Evolutionary conservation across 2,888 invertebrate species (phyloP).

Genomic region (Tanypteryx hageni): DNA sequence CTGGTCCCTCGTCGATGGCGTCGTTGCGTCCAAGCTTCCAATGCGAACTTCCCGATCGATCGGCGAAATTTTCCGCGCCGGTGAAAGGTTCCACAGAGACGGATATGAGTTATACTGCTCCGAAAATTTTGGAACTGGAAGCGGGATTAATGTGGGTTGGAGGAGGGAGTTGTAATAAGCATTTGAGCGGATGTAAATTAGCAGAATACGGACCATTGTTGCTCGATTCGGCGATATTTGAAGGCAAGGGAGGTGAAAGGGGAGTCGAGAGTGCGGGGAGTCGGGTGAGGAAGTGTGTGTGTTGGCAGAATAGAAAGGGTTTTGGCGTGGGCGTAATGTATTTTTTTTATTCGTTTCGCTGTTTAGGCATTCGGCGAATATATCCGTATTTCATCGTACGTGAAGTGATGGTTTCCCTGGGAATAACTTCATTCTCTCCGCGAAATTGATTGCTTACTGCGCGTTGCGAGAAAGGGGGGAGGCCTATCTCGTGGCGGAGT

Average conservation of each 20-base stretch:
- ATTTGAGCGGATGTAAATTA: constrained; percentile 2
- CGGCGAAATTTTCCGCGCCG: not conserved
- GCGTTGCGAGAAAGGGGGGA: not conserved
- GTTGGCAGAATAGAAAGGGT: not conserved
- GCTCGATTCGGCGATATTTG: not conserved
- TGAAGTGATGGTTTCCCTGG: not conserved
- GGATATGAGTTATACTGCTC: not conserved
- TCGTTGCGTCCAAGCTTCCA: not conserved
- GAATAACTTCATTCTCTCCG: constrained; percentile 7
- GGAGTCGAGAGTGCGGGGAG: not conserved
- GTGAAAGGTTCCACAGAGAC: not conserved
- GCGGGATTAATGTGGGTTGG: not conserved
- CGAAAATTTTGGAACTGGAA: not conserved
- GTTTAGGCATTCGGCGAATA: not conserved
- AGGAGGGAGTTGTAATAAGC: not conserved
- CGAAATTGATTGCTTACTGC: not conserved
- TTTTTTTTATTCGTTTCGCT: not conserved
- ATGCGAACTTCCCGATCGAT: not conserved
- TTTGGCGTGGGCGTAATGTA: not conserved
- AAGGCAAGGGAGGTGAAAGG: not conserved
- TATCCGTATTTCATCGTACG: constrained; percentile 1
- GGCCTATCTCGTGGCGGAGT: not conserved
- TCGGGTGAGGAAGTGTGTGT: not conserved
- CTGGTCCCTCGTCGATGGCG: no score
- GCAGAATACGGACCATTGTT: not conserved